phyloP scores from a whole-genome alignment of 2,113 vertebrate species.

The Choloepus hoffmanni region DNA sequence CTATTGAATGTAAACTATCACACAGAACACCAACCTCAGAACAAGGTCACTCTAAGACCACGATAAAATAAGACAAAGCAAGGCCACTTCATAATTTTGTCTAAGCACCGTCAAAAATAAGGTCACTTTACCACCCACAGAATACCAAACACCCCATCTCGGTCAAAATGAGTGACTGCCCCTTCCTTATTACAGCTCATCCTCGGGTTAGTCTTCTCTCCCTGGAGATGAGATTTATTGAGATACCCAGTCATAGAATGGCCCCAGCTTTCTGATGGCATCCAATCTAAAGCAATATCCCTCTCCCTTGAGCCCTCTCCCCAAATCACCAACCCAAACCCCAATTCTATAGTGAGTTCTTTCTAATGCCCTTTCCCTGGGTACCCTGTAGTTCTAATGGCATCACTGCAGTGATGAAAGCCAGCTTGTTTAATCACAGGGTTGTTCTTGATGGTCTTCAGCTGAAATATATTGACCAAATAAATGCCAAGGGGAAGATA shows the following conservation, averaged over 20 bases:
- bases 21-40: neutral
- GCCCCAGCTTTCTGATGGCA: neutral
- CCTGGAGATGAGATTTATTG: neutral
- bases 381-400: neutral
- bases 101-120: slow-evolving; percentile 44
- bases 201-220: neutral
- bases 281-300: neutral
- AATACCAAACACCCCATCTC: neutral
- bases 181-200: neutral
- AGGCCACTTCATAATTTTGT: slow-evolving; percentile 34
- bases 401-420: neutral
- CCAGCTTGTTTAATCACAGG: neutral
- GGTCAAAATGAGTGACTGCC: neutral
- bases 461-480: neutral
- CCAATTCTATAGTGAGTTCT: neutral
- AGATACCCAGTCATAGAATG: neutral
- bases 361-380: neutral
- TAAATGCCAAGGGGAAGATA: neutral
- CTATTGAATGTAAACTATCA: neutral
- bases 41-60: neutral
- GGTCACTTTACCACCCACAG: neutral
- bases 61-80: neutral
- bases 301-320: neutral
- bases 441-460: neutral
- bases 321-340: neutral